Conservation (phyloP, 2,888 invertebrate genomes). For the Habroteleia sp. region DNA sequence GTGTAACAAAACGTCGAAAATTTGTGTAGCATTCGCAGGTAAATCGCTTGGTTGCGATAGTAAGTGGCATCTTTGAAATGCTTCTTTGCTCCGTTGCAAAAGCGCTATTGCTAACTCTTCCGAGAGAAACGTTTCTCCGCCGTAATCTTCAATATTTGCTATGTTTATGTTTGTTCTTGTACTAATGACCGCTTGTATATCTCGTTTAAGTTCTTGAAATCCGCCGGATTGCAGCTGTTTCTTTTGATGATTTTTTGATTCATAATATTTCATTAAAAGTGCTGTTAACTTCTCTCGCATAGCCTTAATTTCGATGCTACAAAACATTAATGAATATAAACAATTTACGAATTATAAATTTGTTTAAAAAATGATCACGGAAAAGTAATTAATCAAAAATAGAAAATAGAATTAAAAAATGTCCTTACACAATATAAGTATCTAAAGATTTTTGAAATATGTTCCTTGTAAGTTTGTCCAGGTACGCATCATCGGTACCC, state of each 20-base stretch:
- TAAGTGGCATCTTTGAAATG: constrained; percentile 92
- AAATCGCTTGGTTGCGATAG: constrained; percentile 90
- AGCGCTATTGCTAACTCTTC: constrained; percentile 96
- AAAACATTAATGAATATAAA: constrained; percentile 11
- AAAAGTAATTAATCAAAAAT: constrained; percentile 6
- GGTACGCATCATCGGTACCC: constrained; percentile 89
- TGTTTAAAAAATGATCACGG: neutral
- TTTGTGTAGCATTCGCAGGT: constrained; percentile 88
- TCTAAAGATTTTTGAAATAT: constrained; percentile 91
- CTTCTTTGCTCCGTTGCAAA: constrained; percentile 93
- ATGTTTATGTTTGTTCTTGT: constrained; percentile 96
- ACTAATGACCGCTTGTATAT: constrained; percentile 96
- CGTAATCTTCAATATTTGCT: constrained; percentile 96
- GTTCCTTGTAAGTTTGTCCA: constrained; percentile 89
- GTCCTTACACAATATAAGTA: constrained; percentile 87
- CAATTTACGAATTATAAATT: no score
- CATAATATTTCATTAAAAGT: constrained; percentile 93
- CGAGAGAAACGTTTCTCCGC: constrained; percentile 97
- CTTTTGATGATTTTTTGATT: constrained; percentile 96
- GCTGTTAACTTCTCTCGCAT: constrained; percentile 89
- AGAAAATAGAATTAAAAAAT: neutral
- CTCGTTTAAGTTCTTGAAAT: constrained; percentile 95
- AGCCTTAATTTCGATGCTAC: constrained; percentile 87
- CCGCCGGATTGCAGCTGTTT: constrained; percentile 94
- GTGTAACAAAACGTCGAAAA: constrained; percentile 92